A percentile compares a stretch with the other conserved stretches of the same genome.
Evolutionary conservation across 1,140 invertebrate species (phyloP).

Genomic region (Psilanteris sp.): DNA sequence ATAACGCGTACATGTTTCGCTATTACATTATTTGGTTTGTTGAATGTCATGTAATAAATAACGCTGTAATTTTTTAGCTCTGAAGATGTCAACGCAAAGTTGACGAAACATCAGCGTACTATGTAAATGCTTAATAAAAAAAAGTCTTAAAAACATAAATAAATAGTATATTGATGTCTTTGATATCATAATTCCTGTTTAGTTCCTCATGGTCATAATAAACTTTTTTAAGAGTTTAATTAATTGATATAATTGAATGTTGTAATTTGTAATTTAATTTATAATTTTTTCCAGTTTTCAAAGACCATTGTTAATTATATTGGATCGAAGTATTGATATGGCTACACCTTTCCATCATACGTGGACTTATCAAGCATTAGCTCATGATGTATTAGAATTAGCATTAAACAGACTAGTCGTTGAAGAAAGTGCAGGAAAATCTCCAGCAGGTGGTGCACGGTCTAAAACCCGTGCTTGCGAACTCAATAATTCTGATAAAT

Average conservation of each 20-base stretch:
- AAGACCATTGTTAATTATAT: conserved; percentile 93
- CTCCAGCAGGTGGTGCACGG: conserved; percentile 82
- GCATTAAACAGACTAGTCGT: conserved; percentile 93
- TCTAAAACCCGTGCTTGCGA: conserved; percentile 94
- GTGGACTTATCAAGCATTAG: conserved; percentile 98
- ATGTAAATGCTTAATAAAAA: too few relatives aligned
- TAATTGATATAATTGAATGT: conserved; percentile 1
- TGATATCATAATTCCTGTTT: too few relatives aligned
- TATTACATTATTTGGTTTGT: too few relatives aligned
- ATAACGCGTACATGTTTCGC: too few relatives aligned
- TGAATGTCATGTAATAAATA: too few relatives aligned
- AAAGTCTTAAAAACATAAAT: too few relatives aligned
- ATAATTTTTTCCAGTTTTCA: conserved; percentile 86
- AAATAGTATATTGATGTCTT: too few relatives aligned
- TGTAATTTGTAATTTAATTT: too few relatives aligned
- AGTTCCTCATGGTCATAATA: too few relatives aligned
- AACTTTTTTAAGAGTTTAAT: background rate
- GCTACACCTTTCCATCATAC: conserved; percentile 99
- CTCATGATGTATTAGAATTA: conserved; percentile 96
- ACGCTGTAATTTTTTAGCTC: too few relatives aligned
- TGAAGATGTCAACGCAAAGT: too few relatives aligned
- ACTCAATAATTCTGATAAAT: conserved; percentile 91
- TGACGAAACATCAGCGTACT: too few relatives aligned
- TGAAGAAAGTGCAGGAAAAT: conserved; percentile 84
- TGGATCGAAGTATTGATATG: conserved; percentile 98